phyloP scores from a whole-genome alignment of 1,140 invertebrate species.

The Globodera rostochiensis region DNA sequence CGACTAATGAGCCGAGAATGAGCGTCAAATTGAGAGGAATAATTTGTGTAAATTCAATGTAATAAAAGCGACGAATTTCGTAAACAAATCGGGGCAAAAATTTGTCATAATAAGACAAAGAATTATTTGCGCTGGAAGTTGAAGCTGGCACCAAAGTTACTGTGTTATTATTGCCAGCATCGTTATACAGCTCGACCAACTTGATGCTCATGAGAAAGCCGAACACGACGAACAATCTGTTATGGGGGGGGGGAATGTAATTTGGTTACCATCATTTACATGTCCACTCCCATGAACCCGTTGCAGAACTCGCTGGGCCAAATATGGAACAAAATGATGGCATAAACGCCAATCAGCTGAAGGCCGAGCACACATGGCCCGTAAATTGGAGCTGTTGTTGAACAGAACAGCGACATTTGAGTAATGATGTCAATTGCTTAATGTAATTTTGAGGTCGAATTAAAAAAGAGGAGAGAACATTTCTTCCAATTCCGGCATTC shows the following conservation, averaged over 20 bases:
- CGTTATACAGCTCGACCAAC: neutral
- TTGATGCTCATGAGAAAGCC: neutral
- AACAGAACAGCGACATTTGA: neutral
- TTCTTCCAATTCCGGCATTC: no score
- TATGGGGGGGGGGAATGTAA: neutral
- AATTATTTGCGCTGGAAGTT: no score
- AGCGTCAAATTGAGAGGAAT: neutral
- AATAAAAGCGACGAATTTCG: neutral
- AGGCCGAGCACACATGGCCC: neutral
- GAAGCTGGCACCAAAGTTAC: neutral
- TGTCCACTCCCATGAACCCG: neutral
- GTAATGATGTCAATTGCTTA: no score
- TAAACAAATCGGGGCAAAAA: neutral
- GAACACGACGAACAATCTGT: neutral
- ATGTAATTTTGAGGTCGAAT: no score
- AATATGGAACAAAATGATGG: constrained; percentile 1
- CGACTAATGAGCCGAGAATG: neutral
- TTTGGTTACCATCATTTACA: neutral
- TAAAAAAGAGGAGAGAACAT: no score
- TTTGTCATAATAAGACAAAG: neutral
- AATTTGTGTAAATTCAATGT: neutral
- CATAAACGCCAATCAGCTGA: neutral
- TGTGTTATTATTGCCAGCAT: no score
- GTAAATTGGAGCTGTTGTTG: neutral
- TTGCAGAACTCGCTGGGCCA: constrained; percentile 13